Percentiles rank a stretch among this genome's conserved stretches.
phyloP scores from a whole-genome alignment of 2,888 invertebrate genomes.

The Chrysomela aeneicollis region DNA sequence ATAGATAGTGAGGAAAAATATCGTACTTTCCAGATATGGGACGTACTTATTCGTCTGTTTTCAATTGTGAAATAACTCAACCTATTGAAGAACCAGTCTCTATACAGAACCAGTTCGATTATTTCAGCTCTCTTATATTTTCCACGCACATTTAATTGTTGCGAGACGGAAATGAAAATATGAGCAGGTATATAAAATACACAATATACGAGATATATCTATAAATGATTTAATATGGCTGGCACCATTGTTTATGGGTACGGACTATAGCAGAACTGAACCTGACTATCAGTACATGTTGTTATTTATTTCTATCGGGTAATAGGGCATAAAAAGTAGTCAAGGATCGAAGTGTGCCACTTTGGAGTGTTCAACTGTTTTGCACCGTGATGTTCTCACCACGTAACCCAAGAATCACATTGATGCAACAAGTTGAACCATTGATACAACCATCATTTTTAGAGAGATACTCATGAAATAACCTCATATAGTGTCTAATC shows the following conservation, averaged over 20 bases:
- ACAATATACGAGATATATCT: conserved; percentile 42
- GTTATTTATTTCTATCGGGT: conserved; percentile 33
- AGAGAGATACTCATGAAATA: too few relatives aligned
- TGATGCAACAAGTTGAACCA: too few relatives aligned
- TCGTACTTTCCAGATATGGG: too few relatives aligned
- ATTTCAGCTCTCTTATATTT: conserved; percentile 25
- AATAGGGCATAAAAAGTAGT: conserved; percentile 34
- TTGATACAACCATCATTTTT: too few relatives aligned
- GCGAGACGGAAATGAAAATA: conserved; percentile 40
- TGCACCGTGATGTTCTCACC: too few relatives aligned
- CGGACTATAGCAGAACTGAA: conserved; percentile 29
- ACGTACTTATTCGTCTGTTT: too few relatives aligned
- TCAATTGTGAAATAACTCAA: too few relatives aligned
- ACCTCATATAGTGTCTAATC: too few relatives aligned
- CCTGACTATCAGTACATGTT: conserved; percentile 33
- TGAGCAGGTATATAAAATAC: conserved; percentile 39
- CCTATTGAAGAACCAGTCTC: neutral
- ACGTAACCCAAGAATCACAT: too few relatives aligned
- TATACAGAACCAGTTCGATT: conserved; percentile 14
- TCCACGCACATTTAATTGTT: conserved; percentile 42
- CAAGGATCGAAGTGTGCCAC: too few relatives aligned
- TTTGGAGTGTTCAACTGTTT: too few relatives aligned
- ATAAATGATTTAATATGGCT: conserved; percentile 42
- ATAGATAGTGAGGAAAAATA: too few relatives aligned
- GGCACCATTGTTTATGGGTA: conserved; percentile 38